Evolutionary conservation across 1,140 invertebrate genomes (phyloP).

Genomic region (Macrotrachela quadricornifera): DNA sequence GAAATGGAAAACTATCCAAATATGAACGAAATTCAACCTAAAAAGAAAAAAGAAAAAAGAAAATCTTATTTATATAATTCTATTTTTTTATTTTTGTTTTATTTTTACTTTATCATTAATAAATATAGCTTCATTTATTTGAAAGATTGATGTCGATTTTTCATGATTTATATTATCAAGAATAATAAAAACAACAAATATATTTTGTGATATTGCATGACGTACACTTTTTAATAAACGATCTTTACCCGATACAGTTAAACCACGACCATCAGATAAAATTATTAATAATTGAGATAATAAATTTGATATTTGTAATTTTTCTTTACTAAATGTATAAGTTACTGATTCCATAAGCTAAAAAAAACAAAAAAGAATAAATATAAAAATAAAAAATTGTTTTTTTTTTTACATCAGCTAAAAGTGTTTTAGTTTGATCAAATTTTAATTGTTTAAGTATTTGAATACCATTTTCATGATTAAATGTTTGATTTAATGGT

Average conservation of each 20-base stretch:
- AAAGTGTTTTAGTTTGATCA: not conserved
- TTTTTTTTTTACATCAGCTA: not conserved
- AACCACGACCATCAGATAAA: slow-evolving; percentile 64
- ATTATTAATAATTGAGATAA: not conserved
- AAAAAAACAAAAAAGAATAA: slow-evolving; percentile 17
- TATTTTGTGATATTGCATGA: slow-evolving; percentile 49
- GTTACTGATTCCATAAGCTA: slow-evolving; percentile 39
- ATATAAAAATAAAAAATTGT: not conserved
- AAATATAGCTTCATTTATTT: not conserved
- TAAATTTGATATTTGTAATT: not conserved
- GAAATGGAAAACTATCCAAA: slow-evolving; percentile 86
- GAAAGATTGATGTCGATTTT: not conserved
- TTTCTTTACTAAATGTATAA: slow-evolving; percentile 13
- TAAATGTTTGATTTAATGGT: not conserved
- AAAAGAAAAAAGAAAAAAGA: not conserved
- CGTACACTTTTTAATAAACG: slow-evolving; percentile 54
- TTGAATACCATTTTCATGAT: not conserved
- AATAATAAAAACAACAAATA: slow-evolving; percentile 84
- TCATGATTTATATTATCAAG: slow-evolving; percentile 76
- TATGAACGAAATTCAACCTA: slow-evolving; percentile 43
- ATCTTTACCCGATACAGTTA: slow-evolving; percentile 65
- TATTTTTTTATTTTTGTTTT: not conserved
- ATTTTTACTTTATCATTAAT: not conserved
- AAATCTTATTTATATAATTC: not conserved
- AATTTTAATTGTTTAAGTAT: not conserved